Percentiles rank a stretch among this genome's conserved stretches.
phyloP scores from a whole-genome alignment of 2,113 vertebrate genomes.

The Dicerorhinus sumatrensis region DNA sequence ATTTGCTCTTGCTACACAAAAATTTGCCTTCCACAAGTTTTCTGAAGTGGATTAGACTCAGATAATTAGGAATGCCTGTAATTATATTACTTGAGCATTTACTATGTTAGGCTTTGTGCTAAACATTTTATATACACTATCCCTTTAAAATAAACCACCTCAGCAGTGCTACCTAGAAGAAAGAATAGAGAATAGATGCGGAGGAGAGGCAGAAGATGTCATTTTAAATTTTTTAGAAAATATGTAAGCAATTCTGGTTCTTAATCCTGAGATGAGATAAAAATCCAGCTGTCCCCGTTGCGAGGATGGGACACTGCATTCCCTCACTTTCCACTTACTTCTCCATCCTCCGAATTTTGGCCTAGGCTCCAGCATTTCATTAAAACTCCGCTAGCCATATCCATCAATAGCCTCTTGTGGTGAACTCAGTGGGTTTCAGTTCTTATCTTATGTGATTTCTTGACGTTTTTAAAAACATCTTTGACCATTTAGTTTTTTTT shows the following conservation, averaged over 20 bases:
- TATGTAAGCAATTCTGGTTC: background rate
- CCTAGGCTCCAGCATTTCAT: background rate
- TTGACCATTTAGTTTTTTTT: background rate
- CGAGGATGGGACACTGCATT: background rate
- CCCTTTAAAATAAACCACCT: slow-evolving; percentile 19
- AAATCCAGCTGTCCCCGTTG: background rate
- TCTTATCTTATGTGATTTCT: background rate
- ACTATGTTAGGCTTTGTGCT: background rate
- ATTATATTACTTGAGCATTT: background rate
- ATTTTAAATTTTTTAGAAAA: slow-evolving; percentile 5
- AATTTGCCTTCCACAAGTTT: slow-evolving; percentile 9
- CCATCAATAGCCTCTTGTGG: background rate
- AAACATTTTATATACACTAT: background rate
- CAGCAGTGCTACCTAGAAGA: background rate
- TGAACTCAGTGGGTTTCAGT: background rate
- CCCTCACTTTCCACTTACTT: background rate
- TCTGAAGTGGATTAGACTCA: background rate
- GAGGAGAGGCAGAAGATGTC: background rate
- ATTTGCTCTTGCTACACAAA: slow-evolving; percentile 26
- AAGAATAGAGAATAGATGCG: background rate
- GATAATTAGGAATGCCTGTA: background rate
- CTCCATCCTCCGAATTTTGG: background rate
- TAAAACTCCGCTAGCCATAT: background rate
- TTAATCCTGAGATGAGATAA: background rate
- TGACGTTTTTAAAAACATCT: background rate